Evolutionary conservation across 2,797 vertebrate species (phyloP).

Genomic region (Tympanoctomys barrerae): DNA sequence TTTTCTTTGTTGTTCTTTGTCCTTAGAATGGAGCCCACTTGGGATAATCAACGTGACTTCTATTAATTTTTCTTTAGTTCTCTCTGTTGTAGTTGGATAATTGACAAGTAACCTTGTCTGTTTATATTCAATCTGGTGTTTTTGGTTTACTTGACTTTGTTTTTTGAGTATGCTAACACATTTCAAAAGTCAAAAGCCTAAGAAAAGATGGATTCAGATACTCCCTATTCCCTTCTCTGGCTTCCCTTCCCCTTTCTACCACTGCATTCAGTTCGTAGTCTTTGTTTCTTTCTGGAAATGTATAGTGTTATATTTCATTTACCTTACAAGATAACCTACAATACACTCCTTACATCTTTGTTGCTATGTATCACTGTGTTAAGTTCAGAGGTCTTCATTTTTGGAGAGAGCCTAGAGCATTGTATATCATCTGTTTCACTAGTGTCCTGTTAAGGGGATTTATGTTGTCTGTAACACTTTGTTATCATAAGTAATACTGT

Average conservation of each 20-base stretch:
- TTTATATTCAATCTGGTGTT: constrained; percentile 1
- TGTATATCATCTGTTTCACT: not conserved
- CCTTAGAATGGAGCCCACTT: not conserved
- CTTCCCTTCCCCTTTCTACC: not conserved
- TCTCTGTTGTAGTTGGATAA: not conserved
- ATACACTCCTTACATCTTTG: not conserved
- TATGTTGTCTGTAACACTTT: not conserved
- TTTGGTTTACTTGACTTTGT: constrained; percentile 15
- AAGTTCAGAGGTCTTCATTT: not conserved
- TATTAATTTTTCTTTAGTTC: not conserved
- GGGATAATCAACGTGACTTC: not conserved
- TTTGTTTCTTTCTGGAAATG: not conserved
- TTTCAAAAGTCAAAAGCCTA: not conserved
- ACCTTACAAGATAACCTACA: not conserved
- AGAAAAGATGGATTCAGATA: not conserved
- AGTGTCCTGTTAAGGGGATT: not conserved
- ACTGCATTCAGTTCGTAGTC: not conserved
- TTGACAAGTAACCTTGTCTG: not conserved
- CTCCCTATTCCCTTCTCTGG: no score
- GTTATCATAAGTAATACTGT: not conserved
- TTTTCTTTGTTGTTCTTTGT: not conserved
- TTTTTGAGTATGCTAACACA: constrained; percentile 6
- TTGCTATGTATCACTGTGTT: not conserved
- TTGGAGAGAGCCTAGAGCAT: not conserved
- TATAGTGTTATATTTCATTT: not conserved